These are phyloP conservation scores for Sicus ferrugineus DNA, from an alignment of 2,888 invertebrate genomes.

Conservation along the genomic window DNA sequence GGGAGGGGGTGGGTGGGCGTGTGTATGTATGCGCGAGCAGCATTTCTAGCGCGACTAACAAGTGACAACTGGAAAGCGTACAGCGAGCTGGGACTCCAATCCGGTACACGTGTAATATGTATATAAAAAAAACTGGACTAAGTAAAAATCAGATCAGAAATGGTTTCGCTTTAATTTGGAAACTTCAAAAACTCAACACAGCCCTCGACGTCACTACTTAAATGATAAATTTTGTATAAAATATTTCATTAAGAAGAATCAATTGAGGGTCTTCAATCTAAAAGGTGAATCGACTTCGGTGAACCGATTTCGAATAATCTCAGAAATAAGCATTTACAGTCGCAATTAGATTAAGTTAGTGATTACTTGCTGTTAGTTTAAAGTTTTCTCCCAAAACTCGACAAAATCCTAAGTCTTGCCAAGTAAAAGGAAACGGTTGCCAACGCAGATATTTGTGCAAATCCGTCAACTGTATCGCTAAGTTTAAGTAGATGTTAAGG, in stretches of 20 bases:
- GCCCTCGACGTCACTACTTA: too few species aligned
- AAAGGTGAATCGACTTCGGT: too few species aligned
- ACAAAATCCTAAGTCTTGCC: conserved; percentile 62
- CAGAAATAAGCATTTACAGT: too few species aligned
- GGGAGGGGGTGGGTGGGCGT: background rate
- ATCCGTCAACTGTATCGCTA: background rate
- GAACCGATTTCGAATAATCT: too few species aligned
- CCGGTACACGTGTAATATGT: too few species aligned
- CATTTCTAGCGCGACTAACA: conserved; percentile 27
- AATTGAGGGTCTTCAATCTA: too few species aligned
- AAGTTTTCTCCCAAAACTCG: conserved; percentile 38
- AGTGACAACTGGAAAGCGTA: too few species aligned
- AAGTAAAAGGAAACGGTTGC: conserved; percentile 46
- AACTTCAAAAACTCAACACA: too few species aligned
- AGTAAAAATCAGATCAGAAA: too few species aligned
- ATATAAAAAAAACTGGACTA: too few species aligned
- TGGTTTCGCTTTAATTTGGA: too few species aligned
- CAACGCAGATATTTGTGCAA: conserved; percentile 10
- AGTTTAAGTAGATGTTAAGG: conserved; percentile 26
- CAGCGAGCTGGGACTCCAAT: too few species aligned
- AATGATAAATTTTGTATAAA: background rate
- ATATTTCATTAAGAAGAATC: background rate
- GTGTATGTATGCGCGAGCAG: conserved; percentile 18
- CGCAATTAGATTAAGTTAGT: conserved; percentile 21
- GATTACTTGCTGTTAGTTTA: conserved; percentile 14